These are phyloP conservation scores for Hesperia comma DNA, from an alignment of 2,888 invertebrate genomes.

Conservation along the genomic window DNA sequence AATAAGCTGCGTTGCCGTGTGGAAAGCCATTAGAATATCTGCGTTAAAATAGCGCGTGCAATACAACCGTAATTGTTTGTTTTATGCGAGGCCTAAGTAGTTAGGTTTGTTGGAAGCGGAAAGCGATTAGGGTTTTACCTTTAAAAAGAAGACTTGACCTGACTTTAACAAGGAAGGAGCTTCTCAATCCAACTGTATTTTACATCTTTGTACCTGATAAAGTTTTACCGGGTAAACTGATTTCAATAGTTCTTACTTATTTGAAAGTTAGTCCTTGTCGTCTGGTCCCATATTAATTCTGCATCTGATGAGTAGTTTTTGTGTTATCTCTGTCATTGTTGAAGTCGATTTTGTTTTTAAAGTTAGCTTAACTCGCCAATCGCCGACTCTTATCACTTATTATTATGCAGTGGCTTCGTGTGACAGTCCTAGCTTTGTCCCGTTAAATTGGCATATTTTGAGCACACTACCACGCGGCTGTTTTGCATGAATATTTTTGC, in stretches of 20 bases:
- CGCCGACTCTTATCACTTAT: slow-evolving; percentile 1
- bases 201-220: too few relatives aligned
- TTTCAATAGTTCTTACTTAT: too few relatives aligned
- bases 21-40: slow-evolving; percentile 34
- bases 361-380: background rate
- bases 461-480: slow-evolving; percentile 5
- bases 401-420: slow-evolving; percentile 26
- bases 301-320: too few relatives aligned
- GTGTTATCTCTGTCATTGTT: too few relatives aligned
- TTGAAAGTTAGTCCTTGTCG: too few relatives aligned
- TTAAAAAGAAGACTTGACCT: too few relatives aligned
- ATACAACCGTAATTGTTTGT: slow-evolving; percentile 22
- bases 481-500: slow-evolving; percentile 31
- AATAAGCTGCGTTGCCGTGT: slow-evolving; percentile 25
- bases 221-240: too few relatives aligned
- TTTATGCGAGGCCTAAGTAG: slow-evolving; percentile 1
- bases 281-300: too few relatives aligned
- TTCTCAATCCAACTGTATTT: too few relatives aligned
- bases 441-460: slow-evolving; percentile 31
- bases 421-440: slow-evolving; percentile 28
- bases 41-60: slow-evolving; percentile 28
- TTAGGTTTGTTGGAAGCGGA: background rate
- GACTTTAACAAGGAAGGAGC: too few relatives aligned
- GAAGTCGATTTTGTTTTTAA: too few relatives aligned
- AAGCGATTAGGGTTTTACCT: background rate